phyloP scores from a whole-genome alignment of 2,797 vertebrate species.

The Anguilla megastoma region DNA sequence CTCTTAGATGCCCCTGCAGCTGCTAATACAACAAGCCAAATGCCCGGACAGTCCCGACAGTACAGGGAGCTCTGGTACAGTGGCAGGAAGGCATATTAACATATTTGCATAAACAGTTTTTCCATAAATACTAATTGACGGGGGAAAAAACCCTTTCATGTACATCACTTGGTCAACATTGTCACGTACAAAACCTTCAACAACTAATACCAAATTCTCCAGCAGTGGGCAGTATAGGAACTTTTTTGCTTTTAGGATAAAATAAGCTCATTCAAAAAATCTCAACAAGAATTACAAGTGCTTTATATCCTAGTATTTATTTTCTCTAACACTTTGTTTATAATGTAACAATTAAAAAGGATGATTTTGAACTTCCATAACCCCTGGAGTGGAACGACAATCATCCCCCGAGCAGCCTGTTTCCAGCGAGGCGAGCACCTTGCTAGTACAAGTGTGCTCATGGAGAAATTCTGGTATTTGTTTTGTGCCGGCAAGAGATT shows the following conservation, averaged over 20 bases:
- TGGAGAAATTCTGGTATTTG: background rate
- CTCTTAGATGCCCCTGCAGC: background rate
- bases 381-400: background rate
- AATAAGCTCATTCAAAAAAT: background rate
- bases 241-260: background rate
- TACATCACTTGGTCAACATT: background rate
- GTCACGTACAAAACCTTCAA: background rate
- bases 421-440: background rate
- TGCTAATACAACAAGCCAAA: background rate
- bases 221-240: background rate
- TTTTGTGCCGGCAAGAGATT: background rate
- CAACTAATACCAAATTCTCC: background rate
- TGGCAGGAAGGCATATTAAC: background rate
- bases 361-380: too few species aligned
- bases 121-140: background rate
- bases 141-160: background rate
- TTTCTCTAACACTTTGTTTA: too few species aligned
- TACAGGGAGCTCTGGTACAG: background rate
- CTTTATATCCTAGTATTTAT: too few species aligned
- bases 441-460: background rate
- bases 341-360: too few species aligned
- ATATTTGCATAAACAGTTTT: background rate
- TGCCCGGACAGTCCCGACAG: too few species aligned
- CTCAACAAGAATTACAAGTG: background rate
- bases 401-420: background rate